These are phyloP conservation scores for Drosophila pseudoananassae DNA, from an alignment of 1,140 invertebrate genomes.

Conservation along the genomic window DNA sequence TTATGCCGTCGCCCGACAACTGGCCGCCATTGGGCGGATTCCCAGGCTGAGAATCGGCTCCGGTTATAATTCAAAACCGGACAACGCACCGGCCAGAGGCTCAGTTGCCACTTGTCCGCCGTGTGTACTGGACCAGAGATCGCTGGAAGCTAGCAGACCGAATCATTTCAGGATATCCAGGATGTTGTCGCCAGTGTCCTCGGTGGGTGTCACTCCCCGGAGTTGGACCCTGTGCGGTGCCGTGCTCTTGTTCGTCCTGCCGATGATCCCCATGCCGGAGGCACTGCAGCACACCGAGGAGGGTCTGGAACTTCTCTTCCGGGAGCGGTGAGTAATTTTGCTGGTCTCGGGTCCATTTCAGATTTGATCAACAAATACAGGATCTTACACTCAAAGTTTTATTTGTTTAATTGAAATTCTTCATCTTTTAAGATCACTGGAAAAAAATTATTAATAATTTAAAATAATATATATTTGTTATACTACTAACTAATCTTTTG, in stretches of 20 bases:
- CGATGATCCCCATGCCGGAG: conserved; percentile 55
- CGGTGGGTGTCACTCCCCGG: conserved; percentile 8
- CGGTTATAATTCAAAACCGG: conserved; percentile 72
- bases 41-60: neutral
- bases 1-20: conserved; percentile 62
- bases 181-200: conserved; percentile 15
- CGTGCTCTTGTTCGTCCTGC: conserved; percentile 60
- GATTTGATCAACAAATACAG: neutral
- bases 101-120: conserved; percentile 60
- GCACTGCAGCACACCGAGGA: conserved; percentile 81
- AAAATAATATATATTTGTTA: too few relatives aligned
- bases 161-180: neutral
- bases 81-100: conserved; percentile 29
- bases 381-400: too few relatives aligned
- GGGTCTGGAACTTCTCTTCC: conserved; percentile 83
- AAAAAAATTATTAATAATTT: too few relatives aligned
- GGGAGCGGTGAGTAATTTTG: conserved; percentile 75
- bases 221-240: conserved; percentile 62
- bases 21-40: conserved; percentile 19
- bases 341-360: neutral
- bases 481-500: too few relatives aligned
- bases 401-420: too few relatives aligned
- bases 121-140: conserved; percentile 20
- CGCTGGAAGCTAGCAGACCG: neutral
- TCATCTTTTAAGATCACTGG: too few relatives aligned